Evolutionary conservation across 1,140 invertebrate species (phyloP).

Genomic region (Mya arenaria): DNA sequence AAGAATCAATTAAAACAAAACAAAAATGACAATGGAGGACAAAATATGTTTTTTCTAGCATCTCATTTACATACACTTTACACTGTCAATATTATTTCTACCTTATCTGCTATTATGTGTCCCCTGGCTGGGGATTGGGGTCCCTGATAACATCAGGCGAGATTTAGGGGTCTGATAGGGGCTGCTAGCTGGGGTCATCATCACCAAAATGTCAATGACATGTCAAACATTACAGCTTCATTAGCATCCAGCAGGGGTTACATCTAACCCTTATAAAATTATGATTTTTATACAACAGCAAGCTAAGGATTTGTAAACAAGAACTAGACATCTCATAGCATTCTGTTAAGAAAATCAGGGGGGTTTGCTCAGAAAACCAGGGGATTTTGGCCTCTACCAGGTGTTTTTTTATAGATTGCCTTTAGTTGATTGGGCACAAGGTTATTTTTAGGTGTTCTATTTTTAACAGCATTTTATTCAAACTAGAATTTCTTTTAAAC

Average conservation of each 20-base stretch:
- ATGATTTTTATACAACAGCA: too few relatives aligned
- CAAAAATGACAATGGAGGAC: not conserved
- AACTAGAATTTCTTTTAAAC: not conserved
- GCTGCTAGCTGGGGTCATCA: not conserved
- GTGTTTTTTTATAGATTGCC: too few relatives aligned
- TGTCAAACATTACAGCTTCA: conserved; percentile 2
- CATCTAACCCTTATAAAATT: too few relatives aligned
- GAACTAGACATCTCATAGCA: too few relatives aligned
- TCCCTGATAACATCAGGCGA: not conserved
- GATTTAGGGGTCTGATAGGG: conserved; percentile 18
- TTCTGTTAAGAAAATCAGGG: too few relatives aligned
- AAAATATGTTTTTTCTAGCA: conserved; percentile 35
- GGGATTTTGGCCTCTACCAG: too few relatives aligned
- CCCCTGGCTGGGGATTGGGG: conserved; percentile 24
- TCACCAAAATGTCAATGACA: conserved; percentile 7
- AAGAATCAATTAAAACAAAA: conserved; percentile 30
- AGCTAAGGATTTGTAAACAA: too few relatives aligned
- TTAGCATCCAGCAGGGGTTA: too few relatives aligned
- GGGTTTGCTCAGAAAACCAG: too few relatives aligned
- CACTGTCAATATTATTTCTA: conserved; percentile 36
- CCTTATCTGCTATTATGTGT: conserved; percentile 11
- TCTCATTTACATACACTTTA: conserved; percentile 27
- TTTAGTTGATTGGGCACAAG: too few relatives aligned
- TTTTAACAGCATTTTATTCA: too few relatives aligned
- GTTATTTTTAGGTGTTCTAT: too few relatives aligned